phyloP scores from a whole-genome alignment of 1,140 invertebrate genomes.

The Trachymyrmex cornetzi region DNA sequence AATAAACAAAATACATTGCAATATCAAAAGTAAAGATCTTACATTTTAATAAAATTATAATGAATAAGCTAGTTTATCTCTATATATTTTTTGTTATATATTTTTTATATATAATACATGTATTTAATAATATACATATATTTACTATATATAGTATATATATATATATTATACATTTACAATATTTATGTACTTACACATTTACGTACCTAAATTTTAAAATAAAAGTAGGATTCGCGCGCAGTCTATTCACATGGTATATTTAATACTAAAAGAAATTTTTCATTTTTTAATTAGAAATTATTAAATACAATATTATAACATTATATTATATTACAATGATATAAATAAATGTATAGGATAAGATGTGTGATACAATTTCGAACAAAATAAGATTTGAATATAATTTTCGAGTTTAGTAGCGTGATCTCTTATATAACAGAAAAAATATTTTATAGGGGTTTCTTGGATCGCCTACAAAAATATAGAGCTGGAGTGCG shows the following conservation, averaged over 20 bases:
- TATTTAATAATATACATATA: too few species aligned
- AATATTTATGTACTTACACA: conserved; percentile 3
- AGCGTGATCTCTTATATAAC: too few species aligned
- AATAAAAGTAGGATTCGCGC: background rate
- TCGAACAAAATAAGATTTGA: too few species aligned
- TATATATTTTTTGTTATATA: background rate
- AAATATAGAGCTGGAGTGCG: too few species aligned
- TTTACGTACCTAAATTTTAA: conserved; percentile 7
- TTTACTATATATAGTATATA: background rate
- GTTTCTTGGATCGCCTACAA: too few species aligned
- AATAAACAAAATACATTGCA: background rate
- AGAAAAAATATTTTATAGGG: too few species aligned
- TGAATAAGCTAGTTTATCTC: background rate
- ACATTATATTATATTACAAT: background rate
- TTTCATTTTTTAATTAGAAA: too few species aligned
- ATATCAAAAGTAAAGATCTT: conserved; percentile 9
- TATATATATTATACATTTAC: conserved; percentile 25
- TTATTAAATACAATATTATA: too few species aligned
- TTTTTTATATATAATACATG: too few species aligned
- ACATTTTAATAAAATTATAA: background rate
- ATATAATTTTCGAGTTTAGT: too few species aligned
- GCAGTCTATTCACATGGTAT: background rate
- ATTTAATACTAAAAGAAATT: conserved; percentile 20
- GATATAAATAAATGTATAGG: background rate
- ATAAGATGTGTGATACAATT: background rate